Conservation (phyloP, 2,113 vertebrate genomes). For the Alligator mississippiensis region DNA sequence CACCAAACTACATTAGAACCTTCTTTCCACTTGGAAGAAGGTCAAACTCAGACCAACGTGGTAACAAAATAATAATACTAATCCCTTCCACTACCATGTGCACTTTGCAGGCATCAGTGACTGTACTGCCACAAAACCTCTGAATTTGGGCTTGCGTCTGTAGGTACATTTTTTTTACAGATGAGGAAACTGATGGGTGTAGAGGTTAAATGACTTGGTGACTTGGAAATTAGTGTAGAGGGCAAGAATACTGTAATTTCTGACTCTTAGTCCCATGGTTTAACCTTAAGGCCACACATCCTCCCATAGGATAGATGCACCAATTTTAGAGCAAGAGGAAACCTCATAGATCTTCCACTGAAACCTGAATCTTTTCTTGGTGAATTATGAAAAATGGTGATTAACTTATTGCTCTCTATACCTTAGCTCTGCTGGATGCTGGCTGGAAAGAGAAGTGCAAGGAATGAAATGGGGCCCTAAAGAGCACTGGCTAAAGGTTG, state of each 20-base stretch:
- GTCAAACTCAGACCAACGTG: background rate
- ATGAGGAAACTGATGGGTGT: background rate
- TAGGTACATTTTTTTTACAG: constrained; percentile 5
- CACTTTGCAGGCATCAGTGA: background rate
- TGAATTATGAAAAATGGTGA: background rate
- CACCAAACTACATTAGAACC: background rate
- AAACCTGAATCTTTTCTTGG: background rate
- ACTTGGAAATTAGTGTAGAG: constrained; percentile 1
- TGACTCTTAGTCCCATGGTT: background rate
- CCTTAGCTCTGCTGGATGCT: background rate
- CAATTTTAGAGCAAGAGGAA: background rate
- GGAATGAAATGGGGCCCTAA: background rate
- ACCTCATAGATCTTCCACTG: background rate
- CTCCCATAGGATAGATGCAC: fast-evolving
- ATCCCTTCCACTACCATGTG: background rate
- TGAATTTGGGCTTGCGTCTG: background rate
- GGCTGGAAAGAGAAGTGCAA: background rate
- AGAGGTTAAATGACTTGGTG: background rate
- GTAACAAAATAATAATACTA: background rate
- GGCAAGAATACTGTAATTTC: background rate
- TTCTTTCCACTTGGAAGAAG: background rate
- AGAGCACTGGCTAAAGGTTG: background rate
- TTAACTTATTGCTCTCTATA: constrained; percentile 24
- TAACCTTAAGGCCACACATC: background rate
- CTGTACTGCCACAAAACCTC: background rate